These are phyloP conservation scores for Callithrix jacchus DNA, from an alignment of 2,113 vertebrate genomes.

Conservation along the genomic window DNA sequence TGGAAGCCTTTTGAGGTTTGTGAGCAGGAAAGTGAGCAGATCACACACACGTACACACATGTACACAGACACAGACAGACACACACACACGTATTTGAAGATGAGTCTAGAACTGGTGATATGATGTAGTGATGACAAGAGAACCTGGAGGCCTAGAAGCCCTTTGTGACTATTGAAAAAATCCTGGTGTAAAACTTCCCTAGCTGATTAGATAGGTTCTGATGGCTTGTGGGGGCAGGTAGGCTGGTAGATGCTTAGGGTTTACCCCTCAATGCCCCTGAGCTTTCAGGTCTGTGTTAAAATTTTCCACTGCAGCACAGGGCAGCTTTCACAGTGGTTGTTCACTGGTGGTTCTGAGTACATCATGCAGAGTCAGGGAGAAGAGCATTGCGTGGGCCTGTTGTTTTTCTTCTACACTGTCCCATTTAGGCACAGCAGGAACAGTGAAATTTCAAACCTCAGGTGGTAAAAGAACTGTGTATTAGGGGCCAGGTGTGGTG, in stretches of 20 bases:
- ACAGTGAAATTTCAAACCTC: neutral
- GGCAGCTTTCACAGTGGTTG: neutral
- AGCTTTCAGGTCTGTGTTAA: neutral
- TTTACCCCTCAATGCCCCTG: neutral
- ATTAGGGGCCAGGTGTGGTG: too few species aligned
- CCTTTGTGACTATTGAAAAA: neutral
- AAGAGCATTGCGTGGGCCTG: neutral
- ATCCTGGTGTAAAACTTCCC: neutral
- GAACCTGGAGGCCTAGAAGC: neutral
- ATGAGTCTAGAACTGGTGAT: neutral
- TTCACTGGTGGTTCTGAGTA: neutral
- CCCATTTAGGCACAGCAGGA: neutral
- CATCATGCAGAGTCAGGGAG: neutral
- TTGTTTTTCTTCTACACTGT: neutral
- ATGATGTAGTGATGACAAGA: neutral
- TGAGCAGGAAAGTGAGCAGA: neutral
- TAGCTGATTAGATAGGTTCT: neutral
- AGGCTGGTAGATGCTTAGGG: neutral
- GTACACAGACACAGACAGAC: neutral
- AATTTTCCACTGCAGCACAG: neutral
- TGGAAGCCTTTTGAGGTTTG: neutral
- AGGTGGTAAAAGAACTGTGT: neutral
- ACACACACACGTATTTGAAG: neutral
- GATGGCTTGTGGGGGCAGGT: neutral
- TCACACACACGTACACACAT: neutral